Evolutionary conservation across 2,113 vertebrate species (phyloP), one percentile per base, ranked within the genome.

Genomic region (Pteruthius melanotis): DNA sequence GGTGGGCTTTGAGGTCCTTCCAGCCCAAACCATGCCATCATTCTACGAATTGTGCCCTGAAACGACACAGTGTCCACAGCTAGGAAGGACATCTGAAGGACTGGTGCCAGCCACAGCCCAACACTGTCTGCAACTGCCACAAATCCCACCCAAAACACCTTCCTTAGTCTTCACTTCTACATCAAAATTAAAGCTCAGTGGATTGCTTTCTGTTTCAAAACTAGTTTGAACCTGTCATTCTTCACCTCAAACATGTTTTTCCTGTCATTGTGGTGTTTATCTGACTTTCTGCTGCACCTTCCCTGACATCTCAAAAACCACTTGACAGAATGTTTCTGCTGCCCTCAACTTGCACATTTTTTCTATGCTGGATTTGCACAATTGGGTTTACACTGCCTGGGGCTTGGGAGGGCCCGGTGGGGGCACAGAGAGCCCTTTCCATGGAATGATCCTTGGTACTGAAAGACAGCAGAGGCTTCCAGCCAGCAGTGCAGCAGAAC

Each of bases 401-500:
- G 49, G 9, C 26, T 20, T 10, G 30, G 47, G 26, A 45, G 40
- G 33, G 35, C 6, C 19, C n/a, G 42, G 14, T 45, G 65, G 24
- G 52, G 23, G 15, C 8, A 8, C 21, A 42, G 54, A 19, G 11
- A 35, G 35, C 26, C 30, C 40, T 3, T 40, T 27, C 10, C 15
- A 10, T 0, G 14, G n/a, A 39, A 17, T 0, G 10, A 24, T 30
- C 49, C 45, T 30, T 52, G 44, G 72, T 4, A 2, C 14, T 13
- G 68, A 30, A 27, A 40, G 24, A 33, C 17, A 12, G 39, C 12
- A 50, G 71, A 66, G 2, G 3, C 30, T 47, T 37, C 45, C 54
- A 72, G 61, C n/a, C 31, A 6, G 15, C 21, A 4, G 4, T 7
- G 19, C 65, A 52, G 66, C 35, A 56, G 65, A 49, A 47, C 49